Percentiles rank a stretch among this genome's conserved stretches.
Evolutionary conservation across 23 tunicate genomes (phyloP).

Genomic region (Trididemnum nubilum): DNA sequence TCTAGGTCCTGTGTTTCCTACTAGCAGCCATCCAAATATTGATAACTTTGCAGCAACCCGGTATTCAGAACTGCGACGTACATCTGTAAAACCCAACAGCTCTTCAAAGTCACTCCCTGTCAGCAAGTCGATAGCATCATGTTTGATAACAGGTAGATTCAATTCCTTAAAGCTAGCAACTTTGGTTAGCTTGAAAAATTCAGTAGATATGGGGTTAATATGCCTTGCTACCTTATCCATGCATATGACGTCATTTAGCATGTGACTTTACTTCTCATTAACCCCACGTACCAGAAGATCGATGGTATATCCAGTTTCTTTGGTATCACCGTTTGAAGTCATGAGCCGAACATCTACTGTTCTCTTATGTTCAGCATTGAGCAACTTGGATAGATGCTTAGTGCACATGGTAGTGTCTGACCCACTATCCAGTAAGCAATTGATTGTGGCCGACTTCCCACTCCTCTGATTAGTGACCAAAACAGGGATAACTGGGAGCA

Average conservation of each 20-base stretch:
- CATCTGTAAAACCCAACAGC: background rate
- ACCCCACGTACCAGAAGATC: conserved; percentile 1
- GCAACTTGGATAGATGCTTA: background rate
- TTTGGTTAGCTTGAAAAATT: background rate
- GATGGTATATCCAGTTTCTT: background rate
- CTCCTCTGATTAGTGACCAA: background rate
- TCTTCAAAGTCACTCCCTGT: conserved; percentile 18
- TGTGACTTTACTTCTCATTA: background rate
- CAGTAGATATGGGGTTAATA: background rate
- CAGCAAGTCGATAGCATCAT: background rate
- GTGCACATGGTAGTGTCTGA: conserved; percentile 8
- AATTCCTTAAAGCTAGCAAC: background rate
- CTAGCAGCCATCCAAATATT: conserved; percentile 19
- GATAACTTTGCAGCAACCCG: conserved; percentile 20
- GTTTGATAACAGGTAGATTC: background rate
- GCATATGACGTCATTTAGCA: background rate
- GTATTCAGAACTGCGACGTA: conserved; percentile 6
- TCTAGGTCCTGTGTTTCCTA: conserved; percentile 10
- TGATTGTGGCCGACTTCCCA: conserved; percentile 4
- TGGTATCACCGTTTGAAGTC: conserved; percentile 2
- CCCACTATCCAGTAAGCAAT: conserved; percentile 19
- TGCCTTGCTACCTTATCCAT: conserved; percentile 1
- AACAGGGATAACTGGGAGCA: conserved; percentile 5
- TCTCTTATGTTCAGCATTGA: background rate
- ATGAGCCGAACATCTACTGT: background rate